Evolutionary conservation across 2,888 invertebrate species (phyloP).

Genomic region (Sisyra nigra): DNA sequence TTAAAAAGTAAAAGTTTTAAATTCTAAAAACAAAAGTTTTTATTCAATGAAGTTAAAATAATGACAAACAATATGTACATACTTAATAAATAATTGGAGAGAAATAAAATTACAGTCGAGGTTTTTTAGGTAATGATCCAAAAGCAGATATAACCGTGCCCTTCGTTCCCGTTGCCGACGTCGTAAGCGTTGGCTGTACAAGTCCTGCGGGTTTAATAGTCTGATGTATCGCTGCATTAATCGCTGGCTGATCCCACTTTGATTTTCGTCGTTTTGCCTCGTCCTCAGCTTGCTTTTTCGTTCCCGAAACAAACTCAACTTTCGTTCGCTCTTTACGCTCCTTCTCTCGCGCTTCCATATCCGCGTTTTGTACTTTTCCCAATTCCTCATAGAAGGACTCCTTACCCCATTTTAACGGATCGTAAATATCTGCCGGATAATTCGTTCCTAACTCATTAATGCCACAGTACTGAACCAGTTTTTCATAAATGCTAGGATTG

Average conservation of each 20-base stretch:
- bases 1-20: too few species aligned
- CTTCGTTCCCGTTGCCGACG: slow-evolving; percentile 75
- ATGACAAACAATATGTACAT: too few species aligned
- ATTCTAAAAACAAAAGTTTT: too few species aligned
- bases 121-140: slow-evolving; percentile 77
- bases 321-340: slow-evolving; percentile 76
- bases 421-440: slow-evolving; percentile 85
- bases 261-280: slow-evolving; percentile 69
- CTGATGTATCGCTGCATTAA: slow-evolving; percentile 34
- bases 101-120: slow-evolving; percentile 28
- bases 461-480: slow-evolving; percentile 83
- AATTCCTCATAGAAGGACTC: slow-evolving; percentile 90
- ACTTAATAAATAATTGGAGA: too few species aligned
- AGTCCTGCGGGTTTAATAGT: slow-evolving; percentile 50
- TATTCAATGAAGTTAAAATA: too few species aligned
- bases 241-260: slow-evolving; percentile 82
- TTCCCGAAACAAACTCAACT: slow-evolving; percentile 66
- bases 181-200: slow-evolving; percentile 58
- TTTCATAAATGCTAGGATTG: slow-evolving; percentile 96
- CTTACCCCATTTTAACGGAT: slow-evolving; percentile 81
- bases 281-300: slow-evolving; percentile 36
- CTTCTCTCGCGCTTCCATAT: slow-evolving; percentile 86
- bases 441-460: slow-evolving; percentile 95
- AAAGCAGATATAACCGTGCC: slow-evolving; percentile 87
- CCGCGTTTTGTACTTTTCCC: slow-evolving; percentile 72